A percentile compares a stretch with the other conserved stretches of the same genome.
phyloP scores from a whole-genome alignment of 2,797 vertebrate genomes.

The Myiotriccus ornatus region DNA sequence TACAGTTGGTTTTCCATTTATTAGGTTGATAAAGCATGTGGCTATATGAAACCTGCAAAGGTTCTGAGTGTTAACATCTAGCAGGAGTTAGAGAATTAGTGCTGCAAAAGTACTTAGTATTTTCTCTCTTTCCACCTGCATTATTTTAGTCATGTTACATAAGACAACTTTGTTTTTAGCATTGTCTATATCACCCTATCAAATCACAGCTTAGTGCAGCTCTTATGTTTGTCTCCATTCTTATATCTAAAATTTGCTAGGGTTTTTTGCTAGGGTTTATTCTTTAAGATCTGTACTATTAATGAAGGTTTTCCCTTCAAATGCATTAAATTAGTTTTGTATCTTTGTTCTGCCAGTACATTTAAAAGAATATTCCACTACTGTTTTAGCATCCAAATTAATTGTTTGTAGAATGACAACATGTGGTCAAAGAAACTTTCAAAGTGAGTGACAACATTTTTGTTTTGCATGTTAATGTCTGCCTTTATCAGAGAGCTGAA shows the following conservation, averaged over 20 bases:
- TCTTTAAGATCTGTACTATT: slow-evolving; percentile 10
- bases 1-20: background rate
- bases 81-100: background rate
- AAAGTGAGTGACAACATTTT: background rate
- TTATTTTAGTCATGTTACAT: slow-evolving; percentile 28
- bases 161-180: slow-evolving; percentile 42
- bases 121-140: background rate
- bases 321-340: background rate
- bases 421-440: background rate
- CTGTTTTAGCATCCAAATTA: background rate
- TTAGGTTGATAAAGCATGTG: background rate
- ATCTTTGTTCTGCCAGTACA: background rate
- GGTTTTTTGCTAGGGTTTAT: slow-evolving; percentile 45
- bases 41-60: background rate
- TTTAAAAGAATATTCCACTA: background rate
- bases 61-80: background rate
- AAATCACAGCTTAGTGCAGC: slow-evolving; percentile 37
- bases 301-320: slow-evolving; percentile 21
- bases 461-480: background rate
- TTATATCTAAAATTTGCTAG: slow-evolving; percentile 30
- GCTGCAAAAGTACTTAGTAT: background rate
- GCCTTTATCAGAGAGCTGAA: background rate
- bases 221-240: slow-evolving; percentile 5
- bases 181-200: slow-evolving; percentile 23
- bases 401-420: background rate